Conservation (phyloP, 1,140 invertebrate species). For the Drosophila ambigua region DNA sequence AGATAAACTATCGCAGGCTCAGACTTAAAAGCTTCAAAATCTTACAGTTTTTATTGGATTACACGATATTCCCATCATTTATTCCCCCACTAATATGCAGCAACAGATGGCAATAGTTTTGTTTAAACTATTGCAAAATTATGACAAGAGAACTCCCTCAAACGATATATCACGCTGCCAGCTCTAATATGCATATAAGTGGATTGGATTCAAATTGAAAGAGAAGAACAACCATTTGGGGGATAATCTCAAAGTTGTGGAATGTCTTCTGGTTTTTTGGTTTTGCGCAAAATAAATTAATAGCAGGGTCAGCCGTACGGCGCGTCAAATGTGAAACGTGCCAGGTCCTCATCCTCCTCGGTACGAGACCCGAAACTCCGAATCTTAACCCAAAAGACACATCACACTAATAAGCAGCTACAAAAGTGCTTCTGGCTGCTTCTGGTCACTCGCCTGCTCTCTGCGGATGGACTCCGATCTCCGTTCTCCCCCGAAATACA, state of each 20-base stretch:
- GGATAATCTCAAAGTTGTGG: conserved; percentile 27
- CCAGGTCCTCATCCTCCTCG: conserved; percentile 29
- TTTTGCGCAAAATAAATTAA: conserved; percentile 61
- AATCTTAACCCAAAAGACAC: conserved; percentile 52
- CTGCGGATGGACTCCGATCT: conserved; percentile 19
- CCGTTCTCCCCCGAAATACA: conserved; percentile 52
- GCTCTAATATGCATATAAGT: conserved; percentile 30
- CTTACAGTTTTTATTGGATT: no score
- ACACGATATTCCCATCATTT: no score
- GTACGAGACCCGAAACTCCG: background rate
- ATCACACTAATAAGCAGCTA: conserved; percentile 76
- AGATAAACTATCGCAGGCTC: conserved; percentile 10
- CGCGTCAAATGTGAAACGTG: conserved; percentile 77
- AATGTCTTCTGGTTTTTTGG: conserved; percentile 10
- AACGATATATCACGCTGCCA: conserved; percentile 18
- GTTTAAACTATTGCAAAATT: no score
- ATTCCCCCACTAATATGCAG: no score
- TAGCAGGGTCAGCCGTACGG: conserved; percentile 56
- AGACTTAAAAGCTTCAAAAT: no score
- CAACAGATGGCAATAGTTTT: no score
- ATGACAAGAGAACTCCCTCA: no score
- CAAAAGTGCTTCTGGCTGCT: conserved; percentile 81
- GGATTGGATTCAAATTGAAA: conserved; percentile 34
- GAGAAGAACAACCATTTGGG: conserved; percentile 19
- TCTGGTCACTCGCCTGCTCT: conserved; percentile 63